phyloP scores from a whole-genome alignment of 2,888 invertebrate species.

The Sycophila texana region DNA sequence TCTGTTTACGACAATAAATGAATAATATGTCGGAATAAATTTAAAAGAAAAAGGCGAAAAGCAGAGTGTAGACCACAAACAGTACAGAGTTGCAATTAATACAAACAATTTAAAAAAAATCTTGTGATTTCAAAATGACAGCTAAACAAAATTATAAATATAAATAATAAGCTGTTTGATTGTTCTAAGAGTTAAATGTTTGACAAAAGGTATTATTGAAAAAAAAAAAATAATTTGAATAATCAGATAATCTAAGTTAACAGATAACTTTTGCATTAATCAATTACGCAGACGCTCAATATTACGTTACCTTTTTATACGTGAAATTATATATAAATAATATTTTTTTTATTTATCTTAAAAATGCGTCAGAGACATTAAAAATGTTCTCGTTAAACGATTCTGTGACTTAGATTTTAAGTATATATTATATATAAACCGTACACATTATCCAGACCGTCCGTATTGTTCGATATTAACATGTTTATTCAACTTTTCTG shows the following conservation, averaged over 20 bases:
- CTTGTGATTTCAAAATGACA: slow-evolving; percentile 27
- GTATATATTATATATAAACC: slow-evolving; percentile 13
- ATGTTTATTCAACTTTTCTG: slow-evolving; percentile 30
- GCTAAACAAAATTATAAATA: slow-evolving; percentile 21
- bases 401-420: slow-evolving; percentile 47
- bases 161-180: slow-evolving; percentile 16
- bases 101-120: slow-evolving; percentile 1
- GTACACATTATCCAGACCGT: slow-evolving; percentile 43
- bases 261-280: slow-evolving; percentile 25
- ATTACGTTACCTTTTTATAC: slow-evolving; percentile 53
- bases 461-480: slow-evolving; percentile 53
- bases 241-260: slow-evolving; percentile 13
- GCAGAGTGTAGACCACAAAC: slow-evolving; percentile 28
- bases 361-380: slow-evolving; percentile 33
- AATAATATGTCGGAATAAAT: slow-evolving; percentile 18
- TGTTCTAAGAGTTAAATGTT: slow-evolving; percentile 33
- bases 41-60: slow-evolving; percentile 17
- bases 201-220: slow-evolving; percentile 23
- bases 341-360: slow-evolving; percentile 42
- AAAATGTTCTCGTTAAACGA: slow-evolving; percentile 38
- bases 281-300: slow-evolving; percentile 31
- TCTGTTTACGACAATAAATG: slow-evolving; percentile 51
- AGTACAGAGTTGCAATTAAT: slow-evolving; percentile 27
- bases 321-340: slow-evolving; percentile 28
- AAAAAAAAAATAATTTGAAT: not conserved